Evolutionary conservation across 2,888 invertebrate genomes (phyloP).

Genomic region (Hydriomena furcata): DNA sequence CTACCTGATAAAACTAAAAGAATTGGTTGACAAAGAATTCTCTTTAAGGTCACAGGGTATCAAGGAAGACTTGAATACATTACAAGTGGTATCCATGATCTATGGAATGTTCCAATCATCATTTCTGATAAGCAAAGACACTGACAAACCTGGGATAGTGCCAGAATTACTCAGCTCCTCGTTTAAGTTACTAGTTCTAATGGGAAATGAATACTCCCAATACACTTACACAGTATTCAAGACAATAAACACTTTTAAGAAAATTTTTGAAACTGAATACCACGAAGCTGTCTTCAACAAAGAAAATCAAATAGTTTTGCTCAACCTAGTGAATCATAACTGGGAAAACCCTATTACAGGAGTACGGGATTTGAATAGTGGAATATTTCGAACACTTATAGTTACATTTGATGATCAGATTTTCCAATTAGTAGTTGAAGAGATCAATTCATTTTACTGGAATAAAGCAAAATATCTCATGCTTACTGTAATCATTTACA

Average conservation of each 20-base stretch:
- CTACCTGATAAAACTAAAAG: constrained; percentile 49
- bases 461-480: constrained; percentile 84
- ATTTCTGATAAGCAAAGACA: constrained; percentile 46
- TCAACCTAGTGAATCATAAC: constrained; percentile 82
- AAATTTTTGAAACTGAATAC: constrained; percentile 60
- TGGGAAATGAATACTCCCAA: constrained; percentile 79
- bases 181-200: constrained; percentile 54
- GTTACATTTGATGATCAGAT: constrained; percentile 45
- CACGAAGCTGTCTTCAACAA: constrained; percentile 49
- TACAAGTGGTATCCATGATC: constrained; percentile 58
- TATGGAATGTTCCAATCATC: constrained; percentile 75
- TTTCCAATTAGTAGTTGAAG: constrained; percentile 49
- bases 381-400: constrained; percentile 70
- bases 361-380: constrained; percentile 78
- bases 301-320: constrained; percentile 62
- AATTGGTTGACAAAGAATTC: constrained; percentile 47
- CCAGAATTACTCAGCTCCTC: constrained; percentile 44
- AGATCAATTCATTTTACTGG: constrained; percentile 78
- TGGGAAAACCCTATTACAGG: constrained; percentile 85
- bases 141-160: constrained; percentile 34
- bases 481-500: constrained; percentile 75
- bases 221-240: constrained; percentile 80
- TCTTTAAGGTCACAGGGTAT: constrained; percentile 29
- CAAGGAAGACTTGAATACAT: constrained; percentile 39
- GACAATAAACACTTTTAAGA: constrained; percentile 70